Evolutionary conservation across 2,888 invertebrate species (phyloP).

Genomic region (Eudemis profundana): DNA sequence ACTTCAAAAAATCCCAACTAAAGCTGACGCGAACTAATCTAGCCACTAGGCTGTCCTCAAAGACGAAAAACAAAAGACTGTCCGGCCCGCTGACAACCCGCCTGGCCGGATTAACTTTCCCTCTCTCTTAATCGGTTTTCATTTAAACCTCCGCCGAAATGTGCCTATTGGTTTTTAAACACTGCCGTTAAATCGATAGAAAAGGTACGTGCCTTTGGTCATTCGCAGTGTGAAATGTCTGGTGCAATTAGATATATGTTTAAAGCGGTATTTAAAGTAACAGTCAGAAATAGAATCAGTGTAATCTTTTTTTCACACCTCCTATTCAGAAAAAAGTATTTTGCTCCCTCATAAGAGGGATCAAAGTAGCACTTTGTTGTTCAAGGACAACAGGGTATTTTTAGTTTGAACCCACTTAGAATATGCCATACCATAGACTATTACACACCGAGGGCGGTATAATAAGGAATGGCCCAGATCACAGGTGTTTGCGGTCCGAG

Average conservation of each 20-base stretch:
- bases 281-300: no score
- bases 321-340: no score
- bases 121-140: constrained; percentile 44
- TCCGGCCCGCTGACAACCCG: constrained; percentile 39
- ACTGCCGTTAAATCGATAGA: constrained; percentile 37
- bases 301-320: no score
- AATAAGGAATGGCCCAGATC: no score
- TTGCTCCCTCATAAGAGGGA: no score
- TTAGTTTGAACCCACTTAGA: no score
- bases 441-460: no score
- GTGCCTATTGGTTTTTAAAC: constrained; percentile 39
- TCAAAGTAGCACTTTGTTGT: no score
- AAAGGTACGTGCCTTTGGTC: constrained; percentile 26
- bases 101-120: constrained; percentile 44
- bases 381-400: no score
- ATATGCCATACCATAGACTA: no score
- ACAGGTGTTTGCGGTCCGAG: no score
- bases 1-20: constrained; percentile 29
- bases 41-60: constrained; percentile 41
- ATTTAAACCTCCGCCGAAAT: constrained; percentile 39
- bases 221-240: constrained; percentile 21
- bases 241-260: constrained; percentile 1
- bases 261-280: background rate
- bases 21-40: constrained; percentile 41
- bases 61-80: constrained; percentile 39